These are phyloP conservation scores for Punctoribates punctum DNA, from an alignment of 2,888 invertebrate genomes.

Conservation along the genomic window DNA sequence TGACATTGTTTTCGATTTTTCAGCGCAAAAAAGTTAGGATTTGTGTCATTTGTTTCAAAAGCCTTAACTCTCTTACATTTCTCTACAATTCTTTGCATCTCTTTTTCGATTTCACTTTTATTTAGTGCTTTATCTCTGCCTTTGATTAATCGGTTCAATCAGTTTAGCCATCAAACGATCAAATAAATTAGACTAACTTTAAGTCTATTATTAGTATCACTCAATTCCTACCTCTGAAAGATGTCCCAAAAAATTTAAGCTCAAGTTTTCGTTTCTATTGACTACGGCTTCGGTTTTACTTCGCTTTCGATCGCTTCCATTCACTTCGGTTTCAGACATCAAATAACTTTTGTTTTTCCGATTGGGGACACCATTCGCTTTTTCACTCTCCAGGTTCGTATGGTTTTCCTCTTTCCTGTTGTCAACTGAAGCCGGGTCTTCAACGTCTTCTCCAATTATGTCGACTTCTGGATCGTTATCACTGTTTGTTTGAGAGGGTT, in stretches of 20 bases:
- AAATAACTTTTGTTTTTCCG: conserved; percentile 21
- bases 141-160: conserved; percentile 40
- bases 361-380: neutral
- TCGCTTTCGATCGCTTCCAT: conserved; percentile 25
- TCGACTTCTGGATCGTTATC: conserved; percentile 35
- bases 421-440: neutral
- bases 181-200: conserved; percentile 39
- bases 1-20: conserved; percentile 41
- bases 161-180: conserved; percentile 20
- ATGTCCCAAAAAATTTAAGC: conserved; percentile 27
- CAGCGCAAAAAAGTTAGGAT: conserved; percentile 27
- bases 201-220: conserved; percentile 3
- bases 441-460: conserved; percentile 24
- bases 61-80: conserved; percentile 20
- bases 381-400: neutral
- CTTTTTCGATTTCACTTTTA: conserved; percentile 30
- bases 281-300: conserved; percentile 17
- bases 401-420: conserved; percentile 3
- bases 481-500: conserved; percentile 24
- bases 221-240: conserved; percentile 30
- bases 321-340: conserved; percentile 22
- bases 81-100: conserved; percentile 26
- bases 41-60: conserved; percentile 18
- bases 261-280: neutral
- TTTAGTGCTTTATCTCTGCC: conserved; percentile 27